phyloP scores from a whole-genome alignment of 2,888 invertebrate species.

The Standfussiana lucernea region DNA sequence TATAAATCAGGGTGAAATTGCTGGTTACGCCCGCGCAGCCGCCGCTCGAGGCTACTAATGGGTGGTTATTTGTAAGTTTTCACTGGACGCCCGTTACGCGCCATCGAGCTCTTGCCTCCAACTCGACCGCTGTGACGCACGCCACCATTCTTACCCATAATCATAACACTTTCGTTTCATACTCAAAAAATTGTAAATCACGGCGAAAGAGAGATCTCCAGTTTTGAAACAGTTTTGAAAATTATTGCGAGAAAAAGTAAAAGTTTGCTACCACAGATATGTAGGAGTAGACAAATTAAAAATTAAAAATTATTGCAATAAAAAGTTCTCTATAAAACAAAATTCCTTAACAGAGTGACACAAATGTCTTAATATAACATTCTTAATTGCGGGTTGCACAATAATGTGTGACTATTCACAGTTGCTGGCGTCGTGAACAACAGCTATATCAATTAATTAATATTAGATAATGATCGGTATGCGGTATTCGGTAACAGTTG shows the following conservation, averaged over 20 bases:
- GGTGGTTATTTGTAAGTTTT: conserved; percentile 88
- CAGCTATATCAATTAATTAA: conserved; percentile 77
- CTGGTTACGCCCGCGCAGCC: conserved; percentile 81
- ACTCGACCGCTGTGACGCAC: conserved; percentile 71
- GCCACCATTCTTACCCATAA: conserved; percentile 59
- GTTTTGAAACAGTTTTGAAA: conserved; percentile 53
- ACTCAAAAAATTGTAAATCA: conserved; percentile 59
- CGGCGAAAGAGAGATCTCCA: conserved; percentile 48
- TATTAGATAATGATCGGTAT: conserved; percentile 74
- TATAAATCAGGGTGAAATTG: conserved; percentile 90
- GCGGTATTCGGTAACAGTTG: conserved; percentile 60
- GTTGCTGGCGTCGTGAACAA: conserved; percentile 65
- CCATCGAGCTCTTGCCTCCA: conserved; percentile 75
- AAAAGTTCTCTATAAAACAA: conserved; percentile 60
- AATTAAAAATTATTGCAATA: conserved; percentile 57
- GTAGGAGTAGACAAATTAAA: conserved; percentile 51
- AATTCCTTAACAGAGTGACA: conserved; percentile 63
- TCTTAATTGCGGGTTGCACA: conserved; percentile 71
- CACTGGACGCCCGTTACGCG: conserved; percentile 88
- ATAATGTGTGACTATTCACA: conserved; percentile 69
- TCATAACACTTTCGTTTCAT: conserved; percentile 67
- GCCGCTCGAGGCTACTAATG: conserved; percentile 87
- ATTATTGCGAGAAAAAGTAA: conserved; percentile 56
- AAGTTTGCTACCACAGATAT: conserved; percentile 47
- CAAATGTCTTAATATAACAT: conserved; percentile 71